Evolutionary conservation across 2,888 invertebrate species (phyloP).

Genomic region (Onthophagus sagittarius): DNA sequence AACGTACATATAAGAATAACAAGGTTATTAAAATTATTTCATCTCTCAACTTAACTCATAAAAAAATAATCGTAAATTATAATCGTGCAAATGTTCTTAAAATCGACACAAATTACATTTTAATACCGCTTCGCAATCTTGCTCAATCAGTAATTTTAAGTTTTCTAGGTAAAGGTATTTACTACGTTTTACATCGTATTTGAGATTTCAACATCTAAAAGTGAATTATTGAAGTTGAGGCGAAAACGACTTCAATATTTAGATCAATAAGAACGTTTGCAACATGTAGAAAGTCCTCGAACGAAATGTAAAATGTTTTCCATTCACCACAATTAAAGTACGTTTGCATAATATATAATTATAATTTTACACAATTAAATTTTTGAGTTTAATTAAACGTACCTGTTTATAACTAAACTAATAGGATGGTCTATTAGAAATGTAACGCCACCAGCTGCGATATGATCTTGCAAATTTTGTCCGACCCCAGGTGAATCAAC

Average conservation of each 20-base stretch:
- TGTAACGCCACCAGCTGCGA: conserved; percentile 78
- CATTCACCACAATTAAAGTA: neutral
- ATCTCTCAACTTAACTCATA: no score
- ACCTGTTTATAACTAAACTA: conserved; percentile 72
- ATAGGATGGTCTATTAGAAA: conserved; percentile 79
- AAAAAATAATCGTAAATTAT: neutral
- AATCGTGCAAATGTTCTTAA: neutral
- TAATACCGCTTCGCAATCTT: neutral
- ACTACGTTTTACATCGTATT: neutral
- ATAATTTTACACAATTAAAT: neutral
- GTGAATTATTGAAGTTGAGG: no score
- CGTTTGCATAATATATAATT: neutral
- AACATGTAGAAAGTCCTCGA: neutral
- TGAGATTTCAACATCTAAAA: neutral
- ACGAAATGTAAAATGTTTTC: neutral
- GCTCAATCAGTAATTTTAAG: neutral
- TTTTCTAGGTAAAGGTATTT: neutral
- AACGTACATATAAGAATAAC: no score
- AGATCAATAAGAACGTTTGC: neutral
- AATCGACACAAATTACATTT: neutral
- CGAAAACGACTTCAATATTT: neutral
- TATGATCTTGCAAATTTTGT: conserved; percentile 84
- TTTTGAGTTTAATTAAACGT: neutral
- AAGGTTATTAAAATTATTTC: no score
- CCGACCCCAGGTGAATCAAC: conserved; percentile 81